Base-by-base conservation (phyloP, 2,797 vertebrate genomes). In the Eurystomus glaucurus region DNA sequence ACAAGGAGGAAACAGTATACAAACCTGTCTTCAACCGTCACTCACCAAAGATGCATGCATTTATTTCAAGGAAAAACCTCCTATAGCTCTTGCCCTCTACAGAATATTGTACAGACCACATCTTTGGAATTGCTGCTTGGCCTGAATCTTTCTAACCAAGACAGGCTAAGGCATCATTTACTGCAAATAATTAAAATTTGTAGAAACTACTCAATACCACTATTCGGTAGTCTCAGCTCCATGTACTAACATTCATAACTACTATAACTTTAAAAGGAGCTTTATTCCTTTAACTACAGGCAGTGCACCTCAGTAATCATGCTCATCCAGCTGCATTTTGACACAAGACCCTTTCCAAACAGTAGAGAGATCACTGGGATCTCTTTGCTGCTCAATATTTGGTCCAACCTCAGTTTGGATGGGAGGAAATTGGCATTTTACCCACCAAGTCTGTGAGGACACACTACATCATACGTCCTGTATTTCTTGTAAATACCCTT, bases 271-370 rank as follows among this genome's bases (percentile, higher is more conserved):
- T 16, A 52, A 66, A 12, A 90, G 35, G 23, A 83, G 22, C 33
- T 20, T 58, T 58, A 7, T 18, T 88, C 35, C 35, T 64, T 60
- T 79, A 54, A 39, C 29, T 28, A 31, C 39, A 55, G 45, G 25
- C 39, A 54, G 19, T 2, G 11, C 33, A 31, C 17, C n/a, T 88
- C 39, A 52, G 41, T 14, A 50, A 64, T 25, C 0, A 0, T 8
- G 22, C 25, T 61, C 37, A 45, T 28, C 20, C 82, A 60, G 61
- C 52, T 66, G 45, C 35, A 50, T 10, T 78, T 46, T 65, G 16
- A 57, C 17, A 65, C 10, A 85, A 37, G 10, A 85, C 10, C 18
- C 22, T 72, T 93, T 33, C 29, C 25, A 28, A 85, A 2, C 6
- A 51, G 5, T 7, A 45, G 4, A 51, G 66, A 65, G 26, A 54